Base-by-base conservation (phyloP, 37 sponge, comb jelly and placozoan genomes). In the Agelas oroides region DNA sequence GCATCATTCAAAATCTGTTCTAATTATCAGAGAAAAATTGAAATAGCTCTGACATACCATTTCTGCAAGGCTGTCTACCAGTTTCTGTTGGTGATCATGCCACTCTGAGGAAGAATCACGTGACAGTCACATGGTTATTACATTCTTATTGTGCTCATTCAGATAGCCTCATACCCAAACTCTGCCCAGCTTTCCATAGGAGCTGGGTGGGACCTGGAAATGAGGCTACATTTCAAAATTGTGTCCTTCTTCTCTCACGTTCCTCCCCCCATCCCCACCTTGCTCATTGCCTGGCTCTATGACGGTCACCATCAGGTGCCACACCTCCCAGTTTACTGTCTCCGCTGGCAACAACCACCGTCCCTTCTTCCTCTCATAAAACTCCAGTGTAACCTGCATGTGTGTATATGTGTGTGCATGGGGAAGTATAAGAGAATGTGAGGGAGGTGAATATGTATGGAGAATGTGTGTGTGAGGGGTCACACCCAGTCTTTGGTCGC, bases 261-360 rank as follows among this genome's bases (percentile, higher is more conserved):
- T 38, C 56, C 1, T 40, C 20, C 62, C 24, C 13, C n/a, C 38
- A 34, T 35, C 73, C 77, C 34, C 11, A 92, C 93, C 93, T 88
- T 84, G 77, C 15, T 92, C 93, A 33, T 67, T 77, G 36, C 33
- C 52, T 1, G 86, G 76, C 2, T 84, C 68, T 53, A 55, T 58
- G 5, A 92, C 64, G 0, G 59, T 33, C 0, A 92, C 59, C 28
- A 74, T 72, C 40, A 92, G 60, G 40, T 80, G 88, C 93, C 93
- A 92, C 56, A 78, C 89, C 65, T 92, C 93, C 93, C 93, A 94
- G 60, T 81, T 90, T 5, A 87, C 85, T 3, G 66, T 84, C 73
- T 94, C 95, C 11, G 88, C 71, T 0, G 91, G 89, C 30, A 97
- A 75, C 24, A 95, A 85, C 98, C 98, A 97, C 0, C 93, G 79